phyloP scores from a whole-genome alignment of 2,888 invertebrate species.

The Mycalesis mineus region DNA sequence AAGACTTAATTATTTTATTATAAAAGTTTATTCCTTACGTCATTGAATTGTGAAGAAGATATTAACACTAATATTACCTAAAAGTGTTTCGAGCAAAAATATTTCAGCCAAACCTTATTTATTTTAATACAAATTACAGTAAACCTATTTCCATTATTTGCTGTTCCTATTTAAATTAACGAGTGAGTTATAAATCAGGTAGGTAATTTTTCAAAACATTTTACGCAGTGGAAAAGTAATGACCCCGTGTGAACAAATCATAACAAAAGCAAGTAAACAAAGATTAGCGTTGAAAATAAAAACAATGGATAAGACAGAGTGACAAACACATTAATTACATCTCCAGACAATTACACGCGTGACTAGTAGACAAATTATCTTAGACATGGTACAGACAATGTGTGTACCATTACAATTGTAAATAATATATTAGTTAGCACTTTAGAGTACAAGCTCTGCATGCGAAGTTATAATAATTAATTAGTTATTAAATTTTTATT shows the following conservation, averaged over 20 bases:
- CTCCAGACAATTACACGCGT: neutral
- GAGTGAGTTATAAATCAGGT: no score
- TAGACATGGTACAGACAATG: neutral
- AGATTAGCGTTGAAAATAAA: neutral
- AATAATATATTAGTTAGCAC: neutral
- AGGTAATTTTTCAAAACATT: neutral
- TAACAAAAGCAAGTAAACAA: neutral
- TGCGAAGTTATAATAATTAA: neutral
- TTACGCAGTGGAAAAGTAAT: neutral
- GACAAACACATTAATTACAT: neutral
- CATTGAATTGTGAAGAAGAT: no score
- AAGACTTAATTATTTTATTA: no score
- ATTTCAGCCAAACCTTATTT: no score
- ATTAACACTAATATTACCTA: no score
- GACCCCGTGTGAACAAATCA: neutral
- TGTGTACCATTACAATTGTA: neutral
- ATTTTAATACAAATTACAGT: no score
- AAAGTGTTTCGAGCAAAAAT: no score
- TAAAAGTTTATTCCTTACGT: no score
- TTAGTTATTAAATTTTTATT: no score
- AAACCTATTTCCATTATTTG: no score
- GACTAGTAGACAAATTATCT: neutral
- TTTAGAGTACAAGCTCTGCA: neutral
- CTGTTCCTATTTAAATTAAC: no score
- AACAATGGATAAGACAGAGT: neutral